Base-by-base conservation (phyloP, 1,140 invertebrate genomes). In the Lepidotrigona ventralis region DNA sequence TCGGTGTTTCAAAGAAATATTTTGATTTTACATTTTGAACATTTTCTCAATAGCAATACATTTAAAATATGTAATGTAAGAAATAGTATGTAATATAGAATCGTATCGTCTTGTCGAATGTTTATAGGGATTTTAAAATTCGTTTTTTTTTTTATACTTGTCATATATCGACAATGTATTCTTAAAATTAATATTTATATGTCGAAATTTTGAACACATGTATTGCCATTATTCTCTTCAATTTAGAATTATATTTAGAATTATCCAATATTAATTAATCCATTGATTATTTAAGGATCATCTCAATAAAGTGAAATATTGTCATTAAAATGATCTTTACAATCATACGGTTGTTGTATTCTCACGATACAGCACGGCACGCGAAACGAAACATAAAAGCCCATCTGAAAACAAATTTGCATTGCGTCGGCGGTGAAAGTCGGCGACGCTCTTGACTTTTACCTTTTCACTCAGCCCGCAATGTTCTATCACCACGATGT, bases 341-440 rank as follows among this genome's bases (percentile, higher is more conserved):
- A 23, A 58, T 23, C 23, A 58, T 0, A 60, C 17, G 6, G 0
- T 66, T 33, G 6, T 29, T 33, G 17, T 9, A 15, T 9, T 19
- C 29, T 66, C 64, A 33, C 4, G 64, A 21, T 17, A 0, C 15
- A 4, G 8, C 8, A 4, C 29, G 17, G 15, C 26, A 17, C 9
- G 8, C 19, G 64, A 9, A 0, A 19, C 17, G 17, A 29, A 33
- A 33, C 21, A 15, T 53, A 33, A 66, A 80, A 63, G 39, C 51
- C 51, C 46, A 53, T 11, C 64, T 60, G 39, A 72, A 63, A 79
- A 58, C 29, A 79, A 77, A 85, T 81, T 66, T 84, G 73, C 64
- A 85, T 81, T 70, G 71, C 70, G 66, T 46, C 51, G 54, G 53
- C 19, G 72, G 86, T 86, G 84, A 87, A 87, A 87, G 86, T 84